Base-by-base conservation (phyloP, 1,140 invertebrate species). In the Sinonovacula constricta region DNA sequence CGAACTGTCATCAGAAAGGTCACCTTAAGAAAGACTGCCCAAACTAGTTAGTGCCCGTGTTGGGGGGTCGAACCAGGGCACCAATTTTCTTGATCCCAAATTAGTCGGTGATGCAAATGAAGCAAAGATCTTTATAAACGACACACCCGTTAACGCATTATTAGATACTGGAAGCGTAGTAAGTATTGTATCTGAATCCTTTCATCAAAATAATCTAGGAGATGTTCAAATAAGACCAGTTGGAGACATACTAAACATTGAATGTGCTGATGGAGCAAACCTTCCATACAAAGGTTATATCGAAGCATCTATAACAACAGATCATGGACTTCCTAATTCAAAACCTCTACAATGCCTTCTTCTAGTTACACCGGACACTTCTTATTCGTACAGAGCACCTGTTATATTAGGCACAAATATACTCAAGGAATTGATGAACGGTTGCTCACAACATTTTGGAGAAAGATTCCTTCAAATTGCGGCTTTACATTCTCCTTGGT, bases 141-240 rank as follows among this genome's bases (percentile, higher is more conserved):
- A 53, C 12, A 49, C 28, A 18, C 3, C 1, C n/a, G 45, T 36
- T 1, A 18, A 15, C 2, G 36, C 57, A 2, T 28, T 74, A 33
- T 24, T 74, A 12, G 70, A 63, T 74, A 74, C 70, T 10, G 70
- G 70, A 2, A 74, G 70, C 49, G 28, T 24, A 33, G 70, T 74
- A 7, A 74, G 70, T 59, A 31, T 60, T 51, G 4, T 69, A 14
- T 51, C 54, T 53, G 75, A 63, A 54, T 62, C 66, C 7, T 78
- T 60, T 63, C 60, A 31, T 18, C 22, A 33, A 15, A 54, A 33
- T 22, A 10, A 71, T 31, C 34, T 71, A 22, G 14, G 7, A 34
- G 22, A 36, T 59, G 24, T 71, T 14, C 12, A 56, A 24, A 28
- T 71, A n/a, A 24, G 59, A 28, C 53, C 51, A 33, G 3, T 71